Evolutionary conservation across 2,797 vertebrate species (phyloP), one percentile per base, ranked within the genome.

Genomic region (Micromesistius poutassou): DNA sequence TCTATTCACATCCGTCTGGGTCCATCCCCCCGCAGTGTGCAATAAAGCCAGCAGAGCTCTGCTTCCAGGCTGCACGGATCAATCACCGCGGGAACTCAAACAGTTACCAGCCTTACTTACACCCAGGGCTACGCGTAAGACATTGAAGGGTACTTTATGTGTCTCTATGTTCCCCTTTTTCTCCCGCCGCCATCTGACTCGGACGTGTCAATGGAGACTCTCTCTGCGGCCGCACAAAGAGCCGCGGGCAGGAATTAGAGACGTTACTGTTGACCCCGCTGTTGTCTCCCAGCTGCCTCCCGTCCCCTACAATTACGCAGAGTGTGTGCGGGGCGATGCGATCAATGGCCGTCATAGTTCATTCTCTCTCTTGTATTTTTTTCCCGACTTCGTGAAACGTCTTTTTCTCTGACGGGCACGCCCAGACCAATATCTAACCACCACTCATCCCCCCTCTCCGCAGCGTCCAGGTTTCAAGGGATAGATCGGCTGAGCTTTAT

Each of bases 1-100:
- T 83, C 86, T 85, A 88, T 88, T 90, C 86, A 70, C 81, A 90
- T 86, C 80, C 75, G 82, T 84, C 87, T 90, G 85, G 86, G 87
- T 89, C 85, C 88, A 88, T 89, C 86, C 89, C 83, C 81, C 22
- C 87, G 83, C 83, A 87, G 84, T 75, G 82, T 84, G 85, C 84
- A 86, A 85, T 75, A 85, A 88, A 91, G 88, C 88, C 55, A 62
- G 55, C 85, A 91, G 89, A 90, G 90, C 83, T 87, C 85, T 87
- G 81, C 83, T 86, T 87, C 16, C 76, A 86, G 88, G 90, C 77
- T 73, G 83, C 82, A 85, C 80, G 88, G 80, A 91, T 91, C 91
- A 89, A 88, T 90, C 82, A 79, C 83, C 82, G 71, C 55, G 55
- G 55, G 22, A 62, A 62, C 22, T 9, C 55, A 6, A 62, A 62